Conservation (phyloP, 2,888 invertebrate genomes). For the Drosophila cognata region DNA sequence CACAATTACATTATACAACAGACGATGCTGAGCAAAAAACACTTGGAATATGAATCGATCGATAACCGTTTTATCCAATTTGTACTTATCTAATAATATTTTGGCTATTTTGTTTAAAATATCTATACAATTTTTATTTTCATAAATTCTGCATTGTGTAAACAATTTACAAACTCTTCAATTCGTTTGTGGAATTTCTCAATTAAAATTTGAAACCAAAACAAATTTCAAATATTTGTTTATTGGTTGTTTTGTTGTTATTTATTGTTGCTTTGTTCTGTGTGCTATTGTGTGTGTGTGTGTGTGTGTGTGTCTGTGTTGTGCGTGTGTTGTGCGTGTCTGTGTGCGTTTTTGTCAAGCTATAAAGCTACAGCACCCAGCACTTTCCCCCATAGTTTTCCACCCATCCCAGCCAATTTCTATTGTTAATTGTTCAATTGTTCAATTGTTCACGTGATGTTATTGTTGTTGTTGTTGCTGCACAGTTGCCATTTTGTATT, state of each 20-base stretch:
- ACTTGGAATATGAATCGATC: constrained; percentile 25
- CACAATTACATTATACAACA: constrained; percentile 18
- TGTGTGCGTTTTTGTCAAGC: constrained; percentile 1
- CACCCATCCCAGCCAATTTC: constrained; percentile 12
- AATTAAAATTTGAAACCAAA: constrained; percentile 28
- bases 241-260: not conserved
- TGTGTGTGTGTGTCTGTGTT: constrained; percentile 7
- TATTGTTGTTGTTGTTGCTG: constrained; percentile 1
- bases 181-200: constrained; percentile 1
- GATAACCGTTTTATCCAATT: constrained; percentile 14
- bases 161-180: constrained; percentile 21
- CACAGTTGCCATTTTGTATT: constrained; percentile 26
- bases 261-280: constrained; percentile 4
- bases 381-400: not conserved
- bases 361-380: constrained; percentile 7
- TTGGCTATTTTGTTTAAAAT: constrained; percentile 33
- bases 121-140: constrained; percentile 21
- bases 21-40: constrained; percentile 36
- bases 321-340: not conserved
- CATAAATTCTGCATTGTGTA: constrained; percentile 27
- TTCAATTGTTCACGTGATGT: constrained; percentile 32
- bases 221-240: constrained; percentile 5
- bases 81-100: constrained; percentile 25
- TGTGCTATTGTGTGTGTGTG: constrained; percentile 8
- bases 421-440: constrained; percentile 8